Base-by-base conservation (phyloP, 1,140 invertebrate genomes). In the Colletes gigas region DNA sequence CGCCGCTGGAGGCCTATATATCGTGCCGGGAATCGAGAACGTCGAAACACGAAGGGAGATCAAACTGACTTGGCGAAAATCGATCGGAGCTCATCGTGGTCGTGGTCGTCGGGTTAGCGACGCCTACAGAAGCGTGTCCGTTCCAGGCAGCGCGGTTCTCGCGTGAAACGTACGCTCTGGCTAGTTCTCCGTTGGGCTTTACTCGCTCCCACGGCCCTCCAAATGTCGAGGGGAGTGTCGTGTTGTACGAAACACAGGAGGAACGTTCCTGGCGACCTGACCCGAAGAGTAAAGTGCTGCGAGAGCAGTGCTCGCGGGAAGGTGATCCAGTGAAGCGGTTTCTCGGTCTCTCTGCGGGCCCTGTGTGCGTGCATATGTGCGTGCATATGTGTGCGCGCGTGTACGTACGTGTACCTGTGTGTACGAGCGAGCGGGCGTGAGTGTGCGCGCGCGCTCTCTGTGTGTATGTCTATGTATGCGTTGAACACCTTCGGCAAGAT, bases 11-110 rank as follows among this genome's bases (percentile, higher is more conserved):
- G 59, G 71, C 60, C 54, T 83, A 84, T 88, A 83, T 72, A 78
- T 85, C 73, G 85, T 73, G 73, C 71, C 10, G 57, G 80, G 75
- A 78, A 88, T 86, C 85, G 85, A 84, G 86, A 88, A 79, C 82
- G 85, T 84, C 82, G 85, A 84, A 84, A 86, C 83, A 81, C 85
- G 82, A 87, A 73, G 78, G 72, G 81, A 81, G 78, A 87, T 83
- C 84, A 83, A 81, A 88, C 85, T 84, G 81, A 83, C 82, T 86
- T 70, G 57, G 71, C 71, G 82, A 87, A 83, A 87, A 86, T 87
- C 82, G 85, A 88, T 88, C 84, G 82, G 78, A 30, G 30, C 30
- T 30, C 30, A 30, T 30, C 30, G 17, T 73, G 68, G 75, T 83
- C 78, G 73, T 83, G 71, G 79, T 81, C 84, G 78, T 83, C 81